Percentiles rank a stretch among this genome's conserved stretches.
phyloP scores from a whole-genome alignment of 2,888 invertebrate genomes.

The Cabera pusaria region DNA sequence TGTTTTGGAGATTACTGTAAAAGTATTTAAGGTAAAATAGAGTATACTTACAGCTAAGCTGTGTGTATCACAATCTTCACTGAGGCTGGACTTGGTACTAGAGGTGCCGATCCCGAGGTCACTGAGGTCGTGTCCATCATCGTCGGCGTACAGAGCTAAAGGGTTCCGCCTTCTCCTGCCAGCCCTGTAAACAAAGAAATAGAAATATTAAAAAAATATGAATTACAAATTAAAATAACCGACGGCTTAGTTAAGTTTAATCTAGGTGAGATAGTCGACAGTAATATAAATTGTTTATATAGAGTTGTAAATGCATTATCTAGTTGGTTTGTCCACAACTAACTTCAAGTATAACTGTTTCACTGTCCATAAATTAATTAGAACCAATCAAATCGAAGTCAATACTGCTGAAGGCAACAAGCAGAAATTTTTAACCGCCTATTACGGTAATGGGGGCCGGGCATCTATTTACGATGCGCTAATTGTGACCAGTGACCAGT shows the following conservation, averaged over 20 bases:
- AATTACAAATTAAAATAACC: too few relatives aligned
- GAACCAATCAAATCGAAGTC: too few relatives aligned
- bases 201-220: too few relatives aligned
- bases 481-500: slow-evolving; percentile 25
- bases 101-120: slow-evolving; percentile 91
- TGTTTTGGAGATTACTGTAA: too few relatives aligned
- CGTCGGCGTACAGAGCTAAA: slow-evolving; percentile 89
- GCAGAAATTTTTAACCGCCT: slow-evolving; percentile 10
- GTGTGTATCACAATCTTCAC: slow-evolving; percentile 86
- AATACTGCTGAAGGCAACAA: slow-evolving; percentile 2
- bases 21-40: too few relatives aligned
- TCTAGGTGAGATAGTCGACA: too few relatives aligned
- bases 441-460: slow-evolving; percentile 16
- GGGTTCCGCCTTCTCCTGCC: slow-evolving; percentile 79
- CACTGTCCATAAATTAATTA: too few relatives aligned
- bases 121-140: slow-evolving; percentile 92
- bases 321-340: too few relatives aligned
- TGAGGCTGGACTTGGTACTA: slow-evolving; percentile 86
- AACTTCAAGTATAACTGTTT: too few relatives aligned
- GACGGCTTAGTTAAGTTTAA: too few relatives aligned
- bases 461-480: slow-evolving; percentile 22
- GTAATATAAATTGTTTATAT: too few relatives aligned
- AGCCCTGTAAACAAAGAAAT: slow-evolving; percentile 58
- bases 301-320: too few relatives aligned
- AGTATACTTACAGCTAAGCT: slow-evolving; percentile 82